Conservation (phyloP, 2,888 invertebrate genomes). For the Nesidiocoris tenuis region DNA sequence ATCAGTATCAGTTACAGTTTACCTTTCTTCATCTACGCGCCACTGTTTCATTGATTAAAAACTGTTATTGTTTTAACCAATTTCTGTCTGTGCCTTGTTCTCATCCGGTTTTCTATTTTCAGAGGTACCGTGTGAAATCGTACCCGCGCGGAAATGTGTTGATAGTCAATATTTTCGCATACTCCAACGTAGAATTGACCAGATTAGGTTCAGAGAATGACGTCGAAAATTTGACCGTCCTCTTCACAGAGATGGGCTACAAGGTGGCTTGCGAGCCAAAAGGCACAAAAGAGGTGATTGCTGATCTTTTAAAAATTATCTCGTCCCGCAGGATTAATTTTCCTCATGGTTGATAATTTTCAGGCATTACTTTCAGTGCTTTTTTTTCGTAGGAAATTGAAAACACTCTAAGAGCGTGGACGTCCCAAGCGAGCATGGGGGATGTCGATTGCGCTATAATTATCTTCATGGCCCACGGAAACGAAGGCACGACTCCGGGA, state of each 20-base stretch:
- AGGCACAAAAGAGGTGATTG: conserved; percentile 19
- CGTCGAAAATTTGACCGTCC: background rate
- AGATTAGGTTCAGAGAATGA: conserved; percentile 25
- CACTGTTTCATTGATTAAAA: no score
- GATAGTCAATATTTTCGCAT: conserved; percentile 18
- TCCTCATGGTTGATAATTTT: no score
- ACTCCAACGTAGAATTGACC: background rate
- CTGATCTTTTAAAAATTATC: background rate
- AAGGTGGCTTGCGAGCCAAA: background rate
- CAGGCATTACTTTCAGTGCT: no score
- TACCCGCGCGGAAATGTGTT: conserved; percentile 4
- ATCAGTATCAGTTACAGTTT: no score
- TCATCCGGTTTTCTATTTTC: no score
- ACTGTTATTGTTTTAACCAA: no score
- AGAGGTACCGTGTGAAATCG: conserved; percentile 17
- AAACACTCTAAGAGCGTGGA: conserved; percentile 7
- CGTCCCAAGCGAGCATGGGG: background rate
- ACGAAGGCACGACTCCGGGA: conserved; percentile 4
- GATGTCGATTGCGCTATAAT: conserved; percentile 26
- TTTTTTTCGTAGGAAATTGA: conserved; percentile 34
- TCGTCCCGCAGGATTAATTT: background rate
- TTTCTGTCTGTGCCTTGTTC: no score
- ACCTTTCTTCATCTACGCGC: no score
- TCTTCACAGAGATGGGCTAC: conserved; percentile 19
- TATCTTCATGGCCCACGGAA: conserved; percentile 32